These are phyloP conservation scores for Hydropsyche betteni DNA, from an alignment of 2,888 invertebrate genomes.

Conservation along the genomic window DNA sequence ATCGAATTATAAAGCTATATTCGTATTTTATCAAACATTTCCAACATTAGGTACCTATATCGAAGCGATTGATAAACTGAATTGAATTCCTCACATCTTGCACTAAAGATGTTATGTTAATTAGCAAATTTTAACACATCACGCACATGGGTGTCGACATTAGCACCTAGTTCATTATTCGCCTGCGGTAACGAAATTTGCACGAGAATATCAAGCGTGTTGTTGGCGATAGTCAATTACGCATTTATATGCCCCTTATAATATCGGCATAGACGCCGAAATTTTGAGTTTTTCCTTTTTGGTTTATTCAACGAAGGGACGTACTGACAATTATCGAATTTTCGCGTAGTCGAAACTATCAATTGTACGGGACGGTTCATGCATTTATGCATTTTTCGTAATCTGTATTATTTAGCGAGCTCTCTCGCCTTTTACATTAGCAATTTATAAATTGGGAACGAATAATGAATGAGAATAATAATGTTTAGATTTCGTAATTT, in stretches of 20 bases:
- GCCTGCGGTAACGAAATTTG: slow-evolving; percentile 25
- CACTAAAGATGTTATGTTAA: slow-evolving; percentile 16
- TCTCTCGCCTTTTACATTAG: too few relatives aligned
- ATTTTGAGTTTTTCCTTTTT: slow-evolving; percentile 14
- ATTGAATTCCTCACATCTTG: too few relatives aligned
- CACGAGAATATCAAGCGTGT: slow-evolving; percentile 28
- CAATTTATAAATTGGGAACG: too few relatives aligned
- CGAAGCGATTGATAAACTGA: too few relatives aligned
- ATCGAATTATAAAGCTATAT: too few relatives aligned
- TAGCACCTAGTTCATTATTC: slow-evolving; percentile 24
- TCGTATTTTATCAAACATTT: too few relatives aligned
- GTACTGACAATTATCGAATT: slow-evolving; percentile 21
- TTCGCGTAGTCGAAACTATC: neutral
- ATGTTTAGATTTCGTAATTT: too few relatives aligned
- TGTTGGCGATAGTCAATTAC: slow-evolving; percentile 22
- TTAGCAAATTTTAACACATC: slow-evolving; percentile 7
- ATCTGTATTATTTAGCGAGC: too few relatives aligned
- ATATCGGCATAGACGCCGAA: neutral
- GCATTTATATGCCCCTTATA: neutral
- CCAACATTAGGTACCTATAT: too few relatives aligned
- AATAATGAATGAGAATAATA: too few relatives aligned
- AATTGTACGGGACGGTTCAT: too few relatives aligned
- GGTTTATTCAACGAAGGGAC: neutral
- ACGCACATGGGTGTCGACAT: slow-evolving; percentile 29
- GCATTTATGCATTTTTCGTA: too few relatives aligned